A percentile compares a stretch with the other conserved stretches of the same genome.
Conservation (phyloP, 1,140 invertebrate species). For the Drosophila busckii region DNA sequence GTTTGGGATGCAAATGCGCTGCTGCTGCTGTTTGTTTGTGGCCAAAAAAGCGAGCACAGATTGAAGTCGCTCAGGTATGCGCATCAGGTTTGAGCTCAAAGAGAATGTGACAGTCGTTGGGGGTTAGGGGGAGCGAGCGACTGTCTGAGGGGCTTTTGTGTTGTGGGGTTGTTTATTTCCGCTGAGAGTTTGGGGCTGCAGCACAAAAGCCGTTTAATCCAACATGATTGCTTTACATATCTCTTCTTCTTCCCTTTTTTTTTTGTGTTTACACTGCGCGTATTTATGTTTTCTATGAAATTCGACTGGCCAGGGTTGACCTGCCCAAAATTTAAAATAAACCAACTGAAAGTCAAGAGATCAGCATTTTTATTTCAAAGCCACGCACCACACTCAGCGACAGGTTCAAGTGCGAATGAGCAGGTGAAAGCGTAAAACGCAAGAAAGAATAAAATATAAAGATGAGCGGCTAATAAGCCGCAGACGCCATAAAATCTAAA, state of each 20-base stretch:
- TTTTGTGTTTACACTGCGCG: neutral
- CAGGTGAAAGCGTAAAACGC: too few relatives aligned
- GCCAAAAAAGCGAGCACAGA: too few relatives aligned
- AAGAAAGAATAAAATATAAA: too few relatives aligned
- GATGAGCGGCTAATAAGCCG: too few relatives aligned
- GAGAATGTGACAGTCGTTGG: neutral
- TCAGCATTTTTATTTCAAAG: neutral
- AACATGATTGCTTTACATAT: constrained; percentile 9
- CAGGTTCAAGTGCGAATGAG: neutral
- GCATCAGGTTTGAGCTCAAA: too few relatives aligned
- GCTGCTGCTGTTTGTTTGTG: neutral
- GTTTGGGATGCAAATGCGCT: too few relatives aligned
- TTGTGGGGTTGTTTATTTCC: constrained; percentile 16
- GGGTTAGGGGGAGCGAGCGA: neutral
- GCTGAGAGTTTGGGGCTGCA: constrained; percentile 18
- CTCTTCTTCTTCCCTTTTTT: too few relatives aligned
- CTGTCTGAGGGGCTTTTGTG: neutral
- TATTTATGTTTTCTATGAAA: constrained; percentile 44
- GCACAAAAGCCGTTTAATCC: constrained; percentile 28
- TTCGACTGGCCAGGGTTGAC: constrained; percentile 30
- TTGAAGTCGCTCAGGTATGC: too few relatives aligned
- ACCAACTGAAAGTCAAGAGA: neutral
- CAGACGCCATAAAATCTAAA: too few relatives aligned
- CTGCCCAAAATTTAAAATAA: constrained; percentile 12
- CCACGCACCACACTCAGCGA: neutral